Evolutionary conservation across 2,113 vertebrate genomes (phyloP).

Genomic region (Fulica atra): DNA sequence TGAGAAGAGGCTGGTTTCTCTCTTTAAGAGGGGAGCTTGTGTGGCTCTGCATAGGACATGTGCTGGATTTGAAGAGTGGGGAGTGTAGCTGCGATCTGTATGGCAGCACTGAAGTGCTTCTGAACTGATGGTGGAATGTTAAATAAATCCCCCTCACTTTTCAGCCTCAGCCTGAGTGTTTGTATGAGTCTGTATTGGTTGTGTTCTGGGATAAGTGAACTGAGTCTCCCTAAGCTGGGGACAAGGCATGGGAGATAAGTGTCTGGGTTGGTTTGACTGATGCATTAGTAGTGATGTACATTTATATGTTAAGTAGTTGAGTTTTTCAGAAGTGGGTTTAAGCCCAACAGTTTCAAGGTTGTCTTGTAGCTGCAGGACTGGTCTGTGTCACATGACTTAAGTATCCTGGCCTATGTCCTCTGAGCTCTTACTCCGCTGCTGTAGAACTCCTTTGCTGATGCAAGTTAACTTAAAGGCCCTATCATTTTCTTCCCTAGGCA

Average conservation of each 20-base stretch:
- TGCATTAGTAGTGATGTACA: neutral
- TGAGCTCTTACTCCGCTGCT: accelerated
- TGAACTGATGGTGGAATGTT: neutral
- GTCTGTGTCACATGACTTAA: accelerated
- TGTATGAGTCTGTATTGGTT: neutral
- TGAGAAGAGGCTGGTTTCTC: accelerated
- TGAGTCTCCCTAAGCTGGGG: neutral
- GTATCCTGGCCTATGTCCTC: accelerated
- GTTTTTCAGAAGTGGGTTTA: neutral
- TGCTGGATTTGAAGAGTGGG: neutral
- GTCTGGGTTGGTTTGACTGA: neutral
- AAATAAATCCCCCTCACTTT: accelerated
- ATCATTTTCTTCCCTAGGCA: accelerated
- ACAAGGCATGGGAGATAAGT: accelerated
- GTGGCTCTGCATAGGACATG: accelerated
- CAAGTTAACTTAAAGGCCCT: neutral
- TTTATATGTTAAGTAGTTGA: neutral
- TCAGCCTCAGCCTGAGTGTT: neutral
- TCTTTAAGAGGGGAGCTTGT: accelerated
- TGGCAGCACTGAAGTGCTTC: neutral
- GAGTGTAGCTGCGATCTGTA: accelerated
- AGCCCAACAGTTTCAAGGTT: neutral
- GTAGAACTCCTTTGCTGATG: neutral
- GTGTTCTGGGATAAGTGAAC: neutral
- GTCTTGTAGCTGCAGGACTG: neutral